Conservation (phyloP, 1,140 invertebrate genomes). For the Drosophila tsacasi region DNA sequence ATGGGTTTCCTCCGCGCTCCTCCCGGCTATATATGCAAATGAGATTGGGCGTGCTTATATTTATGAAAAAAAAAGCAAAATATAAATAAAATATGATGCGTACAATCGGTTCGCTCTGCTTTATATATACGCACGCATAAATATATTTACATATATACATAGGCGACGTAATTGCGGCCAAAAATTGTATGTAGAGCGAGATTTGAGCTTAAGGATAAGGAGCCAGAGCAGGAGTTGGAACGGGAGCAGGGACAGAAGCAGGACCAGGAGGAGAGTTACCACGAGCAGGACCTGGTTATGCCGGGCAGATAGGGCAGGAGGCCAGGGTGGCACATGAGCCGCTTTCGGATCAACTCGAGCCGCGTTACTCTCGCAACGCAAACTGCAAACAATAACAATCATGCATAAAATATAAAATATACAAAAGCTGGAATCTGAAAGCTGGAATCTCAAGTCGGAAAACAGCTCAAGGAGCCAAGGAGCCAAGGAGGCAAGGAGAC, state of each 20-base stretch:
- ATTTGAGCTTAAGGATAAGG: conserved; percentile 15
- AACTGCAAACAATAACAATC: conserved; percentile 80
- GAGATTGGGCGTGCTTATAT: conserved; percentile 77
- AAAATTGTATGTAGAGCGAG: conserved; percentile 45
- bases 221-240: conserved; percentile 6
- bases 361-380: conserved; percentile 48
- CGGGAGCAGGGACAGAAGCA: conserved; percentile 1
- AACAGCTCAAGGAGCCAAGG: conserved; percentile 9
- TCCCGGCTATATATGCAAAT: conserved; percentile 64
- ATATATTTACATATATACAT: conserved; percentile 3
- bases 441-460: conserved; percentile 12
- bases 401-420: conserved; percentile 69
- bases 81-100: conserved; percentile 68
- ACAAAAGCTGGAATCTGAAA: conserved; percentile 12
- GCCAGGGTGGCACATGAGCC: conserved; percentile 61
- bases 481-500: not conserved
- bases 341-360: conserved; percentile 61
- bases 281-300: not conserved
- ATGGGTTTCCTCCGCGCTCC: conserved; percentile 14
- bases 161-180: conserved; percentile 66
- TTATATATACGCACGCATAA: conserved; percentile 10
- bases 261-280: not conserved
- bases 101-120: conserved; percentile 43
- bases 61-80: conserved; percentile 47
- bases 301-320: conserved; percentile 5